Conservation (phyloP, 2,888 invertebrate genomes). For the Cylloceria caligata region DNA sequence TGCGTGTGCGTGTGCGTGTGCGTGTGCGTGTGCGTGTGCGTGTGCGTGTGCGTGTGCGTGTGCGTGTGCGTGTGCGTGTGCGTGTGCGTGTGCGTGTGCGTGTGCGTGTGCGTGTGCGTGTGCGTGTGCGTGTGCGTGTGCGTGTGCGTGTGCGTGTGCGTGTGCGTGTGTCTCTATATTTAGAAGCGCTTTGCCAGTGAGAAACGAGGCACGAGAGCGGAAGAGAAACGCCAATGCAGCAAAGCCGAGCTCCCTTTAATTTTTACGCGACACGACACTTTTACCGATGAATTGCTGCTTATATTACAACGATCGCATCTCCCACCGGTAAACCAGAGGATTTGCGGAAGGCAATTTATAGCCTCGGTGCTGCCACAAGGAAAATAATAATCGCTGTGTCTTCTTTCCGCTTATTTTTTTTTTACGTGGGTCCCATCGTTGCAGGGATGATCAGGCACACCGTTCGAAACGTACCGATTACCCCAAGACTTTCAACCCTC, state of each 20-base stretch:
- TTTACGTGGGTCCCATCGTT: conserved; percentile 5
- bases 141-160: background rate
- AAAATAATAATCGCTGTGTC: conserved; percentile 64
- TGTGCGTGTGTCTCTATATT: background rate
- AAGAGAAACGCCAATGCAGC: conserved; percentile 36
- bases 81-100: background rate
- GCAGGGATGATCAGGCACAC: conserved; percentile 41
- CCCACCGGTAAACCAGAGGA: conserved; percentile 67
- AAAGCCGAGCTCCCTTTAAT: conserved; percentile 66
- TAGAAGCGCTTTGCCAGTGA: conserved; percentile 11
- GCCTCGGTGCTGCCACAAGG: conserved; percentile 41
- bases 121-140: background rate
- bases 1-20: background rate
- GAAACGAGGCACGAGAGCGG: conserved; percentile 41
- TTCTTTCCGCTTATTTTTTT: conserved; percentile 27
- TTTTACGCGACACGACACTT: conserved; percentile 69
- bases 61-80: background rate
- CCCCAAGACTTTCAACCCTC: conserved; percentile 48
- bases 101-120: background rate
- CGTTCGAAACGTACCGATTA: conserved; percentile 51
- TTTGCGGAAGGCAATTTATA: conserved; percentile 70
- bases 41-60: background rate
- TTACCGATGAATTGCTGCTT: conserved; percentile 70
- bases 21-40: background rate
- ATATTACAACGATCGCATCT: conserved; percentile 61